Evolutionary conservation across 2,113 vertebrate species (phyloP), one percentile per base, ranked within the genome.

Genomic region (Microtus pennsylvanicus): DNA sequence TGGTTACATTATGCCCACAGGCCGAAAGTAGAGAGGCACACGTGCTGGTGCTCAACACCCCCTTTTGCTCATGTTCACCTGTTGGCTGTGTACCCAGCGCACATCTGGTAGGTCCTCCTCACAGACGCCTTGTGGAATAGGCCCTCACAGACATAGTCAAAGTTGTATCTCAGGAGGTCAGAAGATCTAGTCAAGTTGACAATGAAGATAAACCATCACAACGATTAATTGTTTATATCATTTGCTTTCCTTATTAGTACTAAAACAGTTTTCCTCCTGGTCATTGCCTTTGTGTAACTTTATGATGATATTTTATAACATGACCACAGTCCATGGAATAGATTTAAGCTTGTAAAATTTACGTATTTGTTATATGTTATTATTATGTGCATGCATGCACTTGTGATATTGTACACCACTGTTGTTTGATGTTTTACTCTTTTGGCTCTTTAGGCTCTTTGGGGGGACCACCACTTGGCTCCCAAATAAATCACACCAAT

Each of bases 291-390:
- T 47, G 55, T n/a, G 35, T 77, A 78, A 74, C 50, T 85, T 91
- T 67, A 89, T 92, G 47, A 89, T 92, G 72, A 58, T 96, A 61
- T 47, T 69, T 50, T 90, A n/a, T 80, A 88, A 77, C 47, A 28
- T 19, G 13, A 82, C 3, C 26, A 13, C 35, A 78, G 45, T 78
- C 21, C 45, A 35, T 17, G 67, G 52, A 47, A 28, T 19, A 91
- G 82, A 28, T 78, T 83, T 83, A 50, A 91, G 7, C 22, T 28
- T 61, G 16, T 42, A 63, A 42, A 63, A 14, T 61, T 63, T 28
- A 63, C 26, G 61, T 63, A 85, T 65, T 65, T 65, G 63, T 65
- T 85, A 82, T 28, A 35, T 58, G 33, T n/a, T 82, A 19, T 63
- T 85, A 42, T 85, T 65, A 45, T 30, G n/a, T 83, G 42, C 24